A percentile compares a stretch with the other conserved stretches of the same genome.
Evolutionary conservation across 2,888 invertebrate genomes (phyloP).

Genomic region (Ormyrus rosae): DNA sequence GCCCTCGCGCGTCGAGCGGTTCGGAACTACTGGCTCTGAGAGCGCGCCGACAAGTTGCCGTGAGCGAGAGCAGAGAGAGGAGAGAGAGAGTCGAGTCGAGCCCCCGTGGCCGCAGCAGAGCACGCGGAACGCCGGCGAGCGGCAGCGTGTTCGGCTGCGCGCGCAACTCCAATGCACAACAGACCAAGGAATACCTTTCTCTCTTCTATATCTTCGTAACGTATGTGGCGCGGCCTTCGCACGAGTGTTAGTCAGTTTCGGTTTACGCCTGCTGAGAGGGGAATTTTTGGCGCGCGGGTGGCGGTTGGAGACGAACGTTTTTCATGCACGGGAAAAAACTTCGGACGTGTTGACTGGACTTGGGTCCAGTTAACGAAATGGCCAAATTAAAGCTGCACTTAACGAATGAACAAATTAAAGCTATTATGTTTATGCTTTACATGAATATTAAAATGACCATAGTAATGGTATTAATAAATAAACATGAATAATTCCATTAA

Average conservation of each 20-base stretch:
- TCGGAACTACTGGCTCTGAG: slow-evolving; percentile 65
- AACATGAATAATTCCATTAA: too few relatives aligned
- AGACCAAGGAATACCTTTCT: neutral
- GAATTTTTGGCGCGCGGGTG: too few relatives aligned
- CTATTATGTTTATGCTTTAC: too few relatives aligned
- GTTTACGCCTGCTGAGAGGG: too few relatives aligned
- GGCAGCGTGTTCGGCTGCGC: slow-evolving; percentile 46
- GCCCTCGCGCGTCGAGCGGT: slow-evolving; percentile 62
- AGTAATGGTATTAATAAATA: too few relatives aligned
- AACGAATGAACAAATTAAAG: too few relatives aligned
- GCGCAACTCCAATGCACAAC: slow-evolving; percentile 29
- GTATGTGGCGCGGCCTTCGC: neutral
- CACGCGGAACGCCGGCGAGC: slow-evolving; percentile 27
- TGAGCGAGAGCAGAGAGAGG: neutral
- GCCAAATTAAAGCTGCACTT: neutral
- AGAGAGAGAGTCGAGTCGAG: neutral
- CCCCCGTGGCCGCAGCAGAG: slow-evolving; percentile 16
- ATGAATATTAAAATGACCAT: too few relatives aligned
- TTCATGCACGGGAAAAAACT: neutral
- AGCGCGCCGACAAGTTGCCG: slow-evolving; percentile 45
- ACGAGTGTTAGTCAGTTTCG: too few relatives aligned
- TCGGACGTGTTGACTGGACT: neutral
- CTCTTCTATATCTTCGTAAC: neutral
- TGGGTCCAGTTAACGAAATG: neutral
- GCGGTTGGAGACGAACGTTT: too few relatives aligned